Evolutionary conservation across 2,113 vertebrate species (phyloP).

Genomic region (Rhinolophus sinicus): DNA sequence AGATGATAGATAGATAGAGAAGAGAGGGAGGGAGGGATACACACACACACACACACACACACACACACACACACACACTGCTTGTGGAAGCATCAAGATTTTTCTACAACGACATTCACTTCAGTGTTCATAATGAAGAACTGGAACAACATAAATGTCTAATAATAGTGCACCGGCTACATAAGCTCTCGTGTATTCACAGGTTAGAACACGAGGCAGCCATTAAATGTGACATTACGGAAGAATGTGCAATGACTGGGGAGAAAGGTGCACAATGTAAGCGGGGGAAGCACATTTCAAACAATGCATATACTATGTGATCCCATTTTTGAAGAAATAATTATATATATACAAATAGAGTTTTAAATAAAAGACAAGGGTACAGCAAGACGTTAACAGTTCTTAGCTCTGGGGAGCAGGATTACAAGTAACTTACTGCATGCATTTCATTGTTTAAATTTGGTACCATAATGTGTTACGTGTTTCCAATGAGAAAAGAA

Average conservation of each 20-base stretch:
- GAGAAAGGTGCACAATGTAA: neutral
- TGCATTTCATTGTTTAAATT: neutral
- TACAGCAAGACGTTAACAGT: neutral
- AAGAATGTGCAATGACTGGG: neutral
- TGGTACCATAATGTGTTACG: neutral
- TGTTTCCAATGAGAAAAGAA: neutral
- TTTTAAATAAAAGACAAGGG: constrained; percentile 5
- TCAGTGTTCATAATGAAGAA: constrained; percentile 43
- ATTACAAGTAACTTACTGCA: neutral
- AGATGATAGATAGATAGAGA: neutral
- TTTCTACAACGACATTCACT: neutral
- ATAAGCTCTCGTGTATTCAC: neutral
- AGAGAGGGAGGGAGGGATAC: neutral
- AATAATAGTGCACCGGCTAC: neutral
- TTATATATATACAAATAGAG: neutral
- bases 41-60: neutral
- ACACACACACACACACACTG: neutral
- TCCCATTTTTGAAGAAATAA: constrained; percentile 23
- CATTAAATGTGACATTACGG: neutral
- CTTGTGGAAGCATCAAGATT: neutral
- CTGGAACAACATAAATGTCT: neutral
- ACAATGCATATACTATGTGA: neutral
- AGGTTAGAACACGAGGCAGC: neutral
- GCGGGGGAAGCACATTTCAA: neutral
- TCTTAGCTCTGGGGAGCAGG: neutral